phyloP scores from a whole-genome alignment of 2,888 invertebrate species.

The Alsophila aescularia region DNA sequence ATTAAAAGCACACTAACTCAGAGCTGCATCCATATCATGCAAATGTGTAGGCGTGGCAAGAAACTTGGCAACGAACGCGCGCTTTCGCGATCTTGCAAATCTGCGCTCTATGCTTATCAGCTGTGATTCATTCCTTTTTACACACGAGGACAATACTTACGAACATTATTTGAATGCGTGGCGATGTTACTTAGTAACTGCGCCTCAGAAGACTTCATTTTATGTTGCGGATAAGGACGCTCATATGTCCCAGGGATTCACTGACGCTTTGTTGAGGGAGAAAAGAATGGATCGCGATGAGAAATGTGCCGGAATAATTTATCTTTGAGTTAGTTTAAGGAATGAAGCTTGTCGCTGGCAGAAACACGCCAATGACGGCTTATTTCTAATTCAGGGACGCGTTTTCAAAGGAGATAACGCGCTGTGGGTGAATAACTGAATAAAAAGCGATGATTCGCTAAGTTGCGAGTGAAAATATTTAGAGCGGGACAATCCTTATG shows the following conservation, averaged over 20 bases:
- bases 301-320: constrained; percentile 79
- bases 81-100: constrained; percentile 73
- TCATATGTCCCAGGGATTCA: constrained; percentile 72
- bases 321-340: constrained; percentile 74
- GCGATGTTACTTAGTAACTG: constrained; percentile 64
- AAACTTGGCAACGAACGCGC: constrained; percentile 73
- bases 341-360: constrained; percentile 66
- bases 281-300: constrained; percentile 76
- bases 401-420: constrained; percentile 67
- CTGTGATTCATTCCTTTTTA: constrained; percentile 73
- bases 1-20: constrained; percentile 55
- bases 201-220: constrained; percentile 65
- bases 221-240: constrained; percentile 72
- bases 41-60: constrained; percentile 74
- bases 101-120: constrained; percentile 77
- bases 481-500: constrained; percentile 15
- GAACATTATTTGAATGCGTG: constrained; percentile 51
- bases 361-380: constrained; percentile 64
- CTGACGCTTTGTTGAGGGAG: constrained; percentile 70
- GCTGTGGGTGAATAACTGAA: constrained; percentile 65
- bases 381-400: constrained; percentile 73
- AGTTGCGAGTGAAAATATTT: constrained; percentile 55
- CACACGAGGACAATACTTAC: constrained; percentile 50
- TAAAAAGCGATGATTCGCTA: constrained; percentile 64
- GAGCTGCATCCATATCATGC: constrained; percentile 61